phyloP scores from a whole-genome alignment of 1,140 invertebrate species.

The Anastrepha obliqua region DNA sequence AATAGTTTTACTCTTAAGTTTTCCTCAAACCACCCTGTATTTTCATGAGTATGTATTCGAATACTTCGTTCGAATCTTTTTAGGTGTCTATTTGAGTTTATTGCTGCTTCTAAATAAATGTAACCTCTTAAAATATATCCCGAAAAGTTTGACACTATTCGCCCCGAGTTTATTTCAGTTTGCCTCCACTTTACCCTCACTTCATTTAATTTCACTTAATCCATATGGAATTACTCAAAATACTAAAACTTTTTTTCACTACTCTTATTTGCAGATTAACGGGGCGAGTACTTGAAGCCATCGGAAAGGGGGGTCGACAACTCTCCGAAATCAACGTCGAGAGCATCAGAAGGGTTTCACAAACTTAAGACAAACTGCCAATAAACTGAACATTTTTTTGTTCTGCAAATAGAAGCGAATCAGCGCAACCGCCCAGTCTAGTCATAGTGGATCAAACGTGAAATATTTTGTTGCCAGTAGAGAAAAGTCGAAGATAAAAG shows the following conservation, averaged over 20 bases:
- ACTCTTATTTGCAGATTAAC: slow-evolving; percentile 32
- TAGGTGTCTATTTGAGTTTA: too few relatives aligned
- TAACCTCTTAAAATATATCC: too few relatives aligned
- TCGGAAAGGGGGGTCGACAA: not conserved
- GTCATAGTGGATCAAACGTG: slow-evolving; percentile 4
- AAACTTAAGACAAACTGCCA: slow-evolving; percentile 38
- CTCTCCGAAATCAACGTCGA: not conserved
- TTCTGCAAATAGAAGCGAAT: not conserved
- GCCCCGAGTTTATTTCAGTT: too few relatives aligned
- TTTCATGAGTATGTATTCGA: too few relatives aligned
- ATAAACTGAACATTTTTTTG: not conserved
- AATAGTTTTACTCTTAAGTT: too few relatives aligned
- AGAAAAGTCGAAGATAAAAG: not conserved
- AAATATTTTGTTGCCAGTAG: slow-evolving; percentile 5
- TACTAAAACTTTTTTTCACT: slow-evolving; percentile 1
- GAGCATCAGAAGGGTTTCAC: not conserved
- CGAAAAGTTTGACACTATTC: too few relatives aligned
- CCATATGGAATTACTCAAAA: not conserved
- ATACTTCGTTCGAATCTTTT: too few relatives aligned
- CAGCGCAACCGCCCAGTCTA: not conserved
- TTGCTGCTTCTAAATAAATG: too few relatives aligned
- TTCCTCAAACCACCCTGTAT: too few relatives aligned
- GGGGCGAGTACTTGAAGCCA: not conserved
- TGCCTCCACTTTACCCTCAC: not conserved
- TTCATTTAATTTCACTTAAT: not conserved